phyloP scores from a whole-genome alignment of 1,140 invertebrate species.

The Mesaphorura yosii region DNA sequence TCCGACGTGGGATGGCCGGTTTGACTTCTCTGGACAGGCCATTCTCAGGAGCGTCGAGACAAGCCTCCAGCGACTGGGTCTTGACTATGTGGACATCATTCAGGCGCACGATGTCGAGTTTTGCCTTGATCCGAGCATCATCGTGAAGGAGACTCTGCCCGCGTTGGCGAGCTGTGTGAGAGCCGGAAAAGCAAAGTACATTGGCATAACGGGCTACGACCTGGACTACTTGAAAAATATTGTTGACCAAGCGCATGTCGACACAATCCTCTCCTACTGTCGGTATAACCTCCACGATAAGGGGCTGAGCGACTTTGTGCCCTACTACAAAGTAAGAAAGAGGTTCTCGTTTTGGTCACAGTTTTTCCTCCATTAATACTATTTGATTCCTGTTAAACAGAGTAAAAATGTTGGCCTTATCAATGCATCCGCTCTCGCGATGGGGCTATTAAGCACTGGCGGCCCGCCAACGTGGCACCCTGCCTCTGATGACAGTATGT shows the following conservation, averaged over 20 bases:
- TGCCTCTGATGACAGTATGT: conserved; percentile 50
- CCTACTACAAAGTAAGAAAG: conserved; percentile 55
- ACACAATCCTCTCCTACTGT: conserved; percentile 64
- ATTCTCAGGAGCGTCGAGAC: conserved; percentile 61
- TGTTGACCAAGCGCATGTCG: conserved; percentile 53
- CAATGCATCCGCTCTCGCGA: conserved; percentile 62
- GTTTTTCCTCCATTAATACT: not conserved
- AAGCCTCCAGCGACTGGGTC: conserved; percentile 57
- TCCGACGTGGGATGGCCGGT: conserved; percentile 57
- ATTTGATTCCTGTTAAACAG: conserved; percentile 40
- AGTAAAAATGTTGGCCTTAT: conserved; percentile 61
- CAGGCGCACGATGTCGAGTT: conserved; percentile 87
- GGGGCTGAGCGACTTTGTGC: conserved; percentile 56
- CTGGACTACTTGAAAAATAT: conserved; percentile 60
- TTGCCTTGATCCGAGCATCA: conserved; percentile 57
- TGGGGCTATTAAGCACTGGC: conserved; percentile 66
- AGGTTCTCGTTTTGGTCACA: not conserved
- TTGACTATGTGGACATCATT: conserved; percentile 79
- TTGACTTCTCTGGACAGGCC: conserved; percentile 71
- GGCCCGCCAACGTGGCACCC: conserved; percentile 76
- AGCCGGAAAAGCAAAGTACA: conserved; percentile 63
- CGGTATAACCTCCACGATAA: conserved; percentile 68
- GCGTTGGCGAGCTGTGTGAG: conserved; percentile 38
- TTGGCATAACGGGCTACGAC: conserved; percentile 81
- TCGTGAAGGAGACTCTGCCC: conserved; percentile 53